phyloP scores from a whole-genome alignment of 2,888 invertebrate genomes.

The Limnephilus lunatus region DNA sequence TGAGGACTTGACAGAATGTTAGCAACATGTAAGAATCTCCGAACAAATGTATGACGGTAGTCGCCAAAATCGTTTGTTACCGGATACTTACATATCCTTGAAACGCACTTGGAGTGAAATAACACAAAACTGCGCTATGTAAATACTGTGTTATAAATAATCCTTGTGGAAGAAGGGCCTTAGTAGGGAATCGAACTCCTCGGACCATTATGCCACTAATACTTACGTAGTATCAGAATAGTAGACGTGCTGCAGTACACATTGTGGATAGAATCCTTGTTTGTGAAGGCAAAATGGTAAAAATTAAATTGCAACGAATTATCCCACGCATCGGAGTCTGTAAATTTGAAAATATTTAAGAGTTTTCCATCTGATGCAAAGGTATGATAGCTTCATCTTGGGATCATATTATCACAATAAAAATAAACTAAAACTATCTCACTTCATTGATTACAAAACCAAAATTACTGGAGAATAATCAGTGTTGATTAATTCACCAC shows the following conservation, averaged over 20 bases:
- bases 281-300: background rate
- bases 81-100: too few species aligned
- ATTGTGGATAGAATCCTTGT: background rate
- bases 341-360: background rate
- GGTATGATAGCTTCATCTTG: background rate
- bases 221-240: background rate
- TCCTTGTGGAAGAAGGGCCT: background rate
- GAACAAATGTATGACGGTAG: too few species aligned
- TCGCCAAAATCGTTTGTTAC: too few species aligned
- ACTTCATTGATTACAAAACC: background rate
- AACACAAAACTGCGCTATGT: too few species aligned
- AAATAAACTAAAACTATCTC: background rate
- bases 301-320: background rate
- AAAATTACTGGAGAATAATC: background rate
- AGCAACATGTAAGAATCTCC: too few species aligned
- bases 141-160: too few species aligned
- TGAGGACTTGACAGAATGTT: too few species aligned
- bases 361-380: background rate
- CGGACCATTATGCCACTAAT: background rate
- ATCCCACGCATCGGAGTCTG: background rate
- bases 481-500: background rate
- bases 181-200: background rate
- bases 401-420: background rate
- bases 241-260: background rate
- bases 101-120: too few species aligned